phyloP scores from a whole-genome alignment of 2,797 vertebrate species.

The Tragopan temminckii region DNA sequence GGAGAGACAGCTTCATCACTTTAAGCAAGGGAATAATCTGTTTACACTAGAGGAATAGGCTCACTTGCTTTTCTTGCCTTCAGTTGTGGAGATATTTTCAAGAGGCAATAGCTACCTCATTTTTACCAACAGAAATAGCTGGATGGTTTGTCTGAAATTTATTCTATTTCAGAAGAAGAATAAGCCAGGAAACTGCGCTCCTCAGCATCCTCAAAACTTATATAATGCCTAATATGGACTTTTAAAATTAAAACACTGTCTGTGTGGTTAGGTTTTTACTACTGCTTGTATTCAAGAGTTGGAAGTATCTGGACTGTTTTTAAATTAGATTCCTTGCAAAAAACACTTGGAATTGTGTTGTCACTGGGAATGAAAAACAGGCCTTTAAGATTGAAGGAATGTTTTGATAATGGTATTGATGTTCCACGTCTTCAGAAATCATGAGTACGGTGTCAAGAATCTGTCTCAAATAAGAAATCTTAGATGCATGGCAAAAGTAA shows the following conservation, averaged over 20 bases:
- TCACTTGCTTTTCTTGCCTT: conserved; percentile 9
- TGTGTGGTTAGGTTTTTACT: background rate
- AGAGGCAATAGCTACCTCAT: background rate
- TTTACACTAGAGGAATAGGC: conserved; percentile 39
- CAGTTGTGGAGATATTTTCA: conserved; percentile 26
- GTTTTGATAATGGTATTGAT: background rate
- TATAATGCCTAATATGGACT: accelerated
- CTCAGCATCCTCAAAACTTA: conserved; percentile 24
- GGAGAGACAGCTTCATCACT: conserved; percentile 36
- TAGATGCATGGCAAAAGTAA: background rate
- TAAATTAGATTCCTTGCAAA: background rate
- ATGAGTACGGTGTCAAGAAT: background rate
- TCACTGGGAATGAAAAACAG: background rate
- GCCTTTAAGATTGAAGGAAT: background rate
- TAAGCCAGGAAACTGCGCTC: conserved; percentile 15
- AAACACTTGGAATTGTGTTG: background rate
- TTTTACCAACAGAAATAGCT: conserved; percentile 27
- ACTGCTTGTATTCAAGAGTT: background rate
- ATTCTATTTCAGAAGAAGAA: background rate
- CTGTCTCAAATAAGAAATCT: background rate
- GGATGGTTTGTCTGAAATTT: background rate
- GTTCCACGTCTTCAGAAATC: background rate
- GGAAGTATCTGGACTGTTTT: background rate
- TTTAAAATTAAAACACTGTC: background rate
- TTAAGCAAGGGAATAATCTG: conserved; percentile 36